Evolutionary conservation across 1,140 invertebrate genomes (phyloP).

Genomic region (Aphaenogaster floridana): DNA sequence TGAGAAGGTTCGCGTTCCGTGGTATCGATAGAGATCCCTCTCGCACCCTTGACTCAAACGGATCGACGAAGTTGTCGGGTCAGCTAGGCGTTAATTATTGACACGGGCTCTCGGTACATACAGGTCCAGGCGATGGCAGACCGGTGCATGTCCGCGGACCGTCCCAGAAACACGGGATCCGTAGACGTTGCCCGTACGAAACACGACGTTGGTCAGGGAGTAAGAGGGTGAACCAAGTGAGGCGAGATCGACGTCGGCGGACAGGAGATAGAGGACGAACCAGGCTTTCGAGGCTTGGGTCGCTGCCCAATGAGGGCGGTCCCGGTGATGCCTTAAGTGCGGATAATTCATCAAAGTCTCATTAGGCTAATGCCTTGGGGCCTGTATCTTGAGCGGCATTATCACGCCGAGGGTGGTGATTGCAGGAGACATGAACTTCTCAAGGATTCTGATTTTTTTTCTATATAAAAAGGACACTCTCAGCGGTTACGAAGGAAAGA

Average conservation of each 20-base stretch:
- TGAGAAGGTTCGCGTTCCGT: background rate
- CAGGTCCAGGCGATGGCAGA: slow-evolving; percentile 44
- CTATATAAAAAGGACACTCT: background rate
- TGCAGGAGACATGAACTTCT: background rate
- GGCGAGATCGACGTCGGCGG: slow-evolving; percentile 15
- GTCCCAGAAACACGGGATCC: slow-evolving; percentile 59
- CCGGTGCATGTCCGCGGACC: slow-evolving; percentile 14
- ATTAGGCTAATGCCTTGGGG: slow-evolving; percentile 69
- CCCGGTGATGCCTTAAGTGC: slow-evolving; percentile 59
- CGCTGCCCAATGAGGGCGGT: slow-evolving; percentile 77
- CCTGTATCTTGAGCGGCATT: slow-evolving; percentile 32
- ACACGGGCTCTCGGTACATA: slow-evolving; percentile 69
- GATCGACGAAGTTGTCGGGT: slow-evolving; percentile 62
- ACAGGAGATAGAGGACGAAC: background rate
- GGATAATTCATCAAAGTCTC: slow-evolving; percentile 81
- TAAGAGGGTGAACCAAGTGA: slow-evolving; percentile 10
- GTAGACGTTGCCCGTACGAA: slow-evolving; percentile 65
- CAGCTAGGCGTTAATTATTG: slow-evolving; percentile 80
- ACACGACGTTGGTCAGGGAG: slow-evolving; percentile 45
- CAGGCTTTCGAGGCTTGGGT: slow-evolving; percentile 70
- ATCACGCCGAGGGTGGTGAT: slow-evolving; percentile 9
- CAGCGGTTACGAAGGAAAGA: background rate
- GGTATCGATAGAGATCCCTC: slow-evolving; percentile 9
- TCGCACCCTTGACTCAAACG: slow-evolving; percentile 4
- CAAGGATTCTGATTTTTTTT: background rate